Base-by-base conservation (phyloP, 1,140 invertebrate species). In the Ips typographus region DNA sequence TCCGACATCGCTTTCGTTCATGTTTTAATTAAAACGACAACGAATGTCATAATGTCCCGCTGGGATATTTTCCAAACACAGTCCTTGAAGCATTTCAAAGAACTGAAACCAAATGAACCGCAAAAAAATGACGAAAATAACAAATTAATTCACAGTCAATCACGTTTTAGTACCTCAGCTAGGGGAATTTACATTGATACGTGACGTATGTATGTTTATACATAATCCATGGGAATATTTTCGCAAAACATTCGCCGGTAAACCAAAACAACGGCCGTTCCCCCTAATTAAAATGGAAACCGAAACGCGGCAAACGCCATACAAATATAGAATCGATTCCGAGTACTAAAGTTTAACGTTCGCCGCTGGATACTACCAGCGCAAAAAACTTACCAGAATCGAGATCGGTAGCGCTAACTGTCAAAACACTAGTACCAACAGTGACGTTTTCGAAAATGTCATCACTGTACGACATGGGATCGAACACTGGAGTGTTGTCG, bases 401-500 rank as follows among this genome's bases (percentile, higher is more conserved):
- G 68, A 91, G 84, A 82, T 98, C 96, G 43, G 92, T 94, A 1
- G 95, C 95, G 58, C 88, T 89, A 38, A 98, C 90, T 3, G 90
- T 89, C 1, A 96, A 85, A 0, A 98, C 88, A 2, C 87, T 84
- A 2, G 89, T 90, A 7, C 90, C 92, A 36, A 94, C 79, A 1
- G 92, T 89, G 4, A 90, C 87, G 76, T 96, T 94, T 81, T 98
- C 96, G 71, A 88, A 86, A 53, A 98, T 85, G 75, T 95, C 94
- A 72, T 91, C 90, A 37, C 89, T 91, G 80, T 95, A 94, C 60
- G 91, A 91, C 83, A 95, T 93, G 0, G 92, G 89, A 76, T 96
- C 91, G 78, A 98, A 98, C 44, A 94, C 83, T 0, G 96, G 96
- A 0, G 92, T 87, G 79, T 98, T 98, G 83, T 98, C 96, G 80